These are phyloP conservation scores for Chaitophorus viminalis DNA, from an alignment of 2,888 invertebrate genomes.

Conservation along the genomic window DNA sequence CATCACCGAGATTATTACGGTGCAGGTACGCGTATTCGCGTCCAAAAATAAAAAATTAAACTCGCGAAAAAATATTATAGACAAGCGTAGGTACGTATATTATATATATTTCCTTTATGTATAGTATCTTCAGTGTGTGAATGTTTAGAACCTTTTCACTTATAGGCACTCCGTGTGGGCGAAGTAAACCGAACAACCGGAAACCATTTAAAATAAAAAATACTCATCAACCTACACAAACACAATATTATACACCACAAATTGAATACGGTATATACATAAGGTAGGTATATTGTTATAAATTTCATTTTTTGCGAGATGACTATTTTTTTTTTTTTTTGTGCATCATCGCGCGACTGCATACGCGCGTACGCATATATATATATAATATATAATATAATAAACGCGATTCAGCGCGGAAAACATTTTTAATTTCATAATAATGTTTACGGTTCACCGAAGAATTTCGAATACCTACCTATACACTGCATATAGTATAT, in stretches of 20 bases:
- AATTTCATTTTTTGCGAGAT: constrained; percentile 5
- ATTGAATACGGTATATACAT: neutral
- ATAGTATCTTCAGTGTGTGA: too few relatives aligned
- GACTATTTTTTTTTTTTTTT: neutral
- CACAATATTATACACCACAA: neutral
- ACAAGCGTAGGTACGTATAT: neutral
- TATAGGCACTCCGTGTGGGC: constrained; percentile 12
- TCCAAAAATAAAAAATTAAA: constrained; percentile 38
- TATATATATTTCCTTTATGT: too few relatives aligned
- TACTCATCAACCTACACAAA: neutral
- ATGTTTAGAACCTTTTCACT: constrained; percentile 32
- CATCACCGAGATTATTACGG: too few relatives aligned
- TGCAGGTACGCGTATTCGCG: neutral
- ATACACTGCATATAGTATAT: too few relatives aligned
- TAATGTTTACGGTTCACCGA: neutral
- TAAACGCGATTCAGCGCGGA: neutral
- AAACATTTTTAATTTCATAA: neutral
- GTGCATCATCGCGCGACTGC: neutral
- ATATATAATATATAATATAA: neutral
- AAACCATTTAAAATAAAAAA: constrained; percentile 13
- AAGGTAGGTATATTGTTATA: neutral
- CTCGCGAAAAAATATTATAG: neutral
- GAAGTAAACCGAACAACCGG: constrained; percentile 10
- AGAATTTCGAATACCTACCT: neutral
- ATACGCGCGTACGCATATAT: neutral